Conservation (phyloP, 2,797 vertebrate species). For the Tenualosa ilisha region DNA sequence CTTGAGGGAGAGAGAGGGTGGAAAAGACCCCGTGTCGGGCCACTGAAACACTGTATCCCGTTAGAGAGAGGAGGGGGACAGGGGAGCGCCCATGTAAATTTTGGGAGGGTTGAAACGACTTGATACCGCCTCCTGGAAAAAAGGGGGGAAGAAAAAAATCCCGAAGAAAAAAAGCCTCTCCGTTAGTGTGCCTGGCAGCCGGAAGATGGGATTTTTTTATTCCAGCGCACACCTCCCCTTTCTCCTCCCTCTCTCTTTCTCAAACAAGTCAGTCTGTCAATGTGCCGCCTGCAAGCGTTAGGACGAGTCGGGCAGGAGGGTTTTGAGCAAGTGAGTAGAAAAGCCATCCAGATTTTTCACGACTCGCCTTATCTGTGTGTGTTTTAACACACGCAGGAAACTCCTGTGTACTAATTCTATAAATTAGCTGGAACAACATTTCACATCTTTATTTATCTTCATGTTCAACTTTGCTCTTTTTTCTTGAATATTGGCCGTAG, state of each 20-base stretch:
- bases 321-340: slow-evolving; percentile 53
- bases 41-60: slow-evolving; percentile 48
- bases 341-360: slow-evolving; percentile 25
- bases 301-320: slow-evolving; percentile 69
- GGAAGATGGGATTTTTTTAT: slow-evolving; percentile 67
- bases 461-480: not conserved
- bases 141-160: slow-evolving; percentile 35
- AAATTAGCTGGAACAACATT: not conserved
- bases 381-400: slow-evolving; percentile 23
- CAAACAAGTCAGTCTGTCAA: slow-evolving; percentile 74
- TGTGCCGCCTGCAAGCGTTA: slow-evolving; percentile 65
- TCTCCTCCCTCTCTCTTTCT: slow-evolving; percentile 43
- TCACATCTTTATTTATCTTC: not conserved
- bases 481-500: not conserved
- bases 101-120: slow-evolving; percentile 61
- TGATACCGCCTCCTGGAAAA: slow-evolving; percentile 54
- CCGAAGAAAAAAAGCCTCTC: slow-evolving; percentile 64
- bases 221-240: slow-evolving; percentile 36
- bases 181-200: slow-evolving; percentile 68
- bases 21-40: slow-evolving; percentile 36
- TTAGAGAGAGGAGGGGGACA: slow-evolving; percentile 27
- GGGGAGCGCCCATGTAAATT: slow-evolving; percentile 55
- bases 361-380: not conserved
- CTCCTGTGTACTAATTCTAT: slow-evolving; percentile 54
- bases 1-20: slow-evolving; percentile 41